Base-by-base conservation (phyloP, 2,888 invertebrate species). In the Monochamus alternatus region DNA sequence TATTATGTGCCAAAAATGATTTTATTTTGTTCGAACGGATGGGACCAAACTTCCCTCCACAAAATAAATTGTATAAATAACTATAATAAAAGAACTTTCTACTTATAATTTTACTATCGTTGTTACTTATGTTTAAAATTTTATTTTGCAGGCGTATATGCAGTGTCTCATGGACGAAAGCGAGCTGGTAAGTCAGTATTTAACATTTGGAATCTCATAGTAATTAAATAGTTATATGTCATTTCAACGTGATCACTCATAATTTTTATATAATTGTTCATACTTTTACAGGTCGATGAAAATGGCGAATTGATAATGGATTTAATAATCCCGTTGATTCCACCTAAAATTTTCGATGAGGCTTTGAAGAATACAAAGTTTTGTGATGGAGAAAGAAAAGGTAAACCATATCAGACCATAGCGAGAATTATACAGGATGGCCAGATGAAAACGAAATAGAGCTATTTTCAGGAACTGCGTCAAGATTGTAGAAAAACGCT, bases 61-160 rank as follows among this genome's bases (percentile, higher is more conserved):
- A 31, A 9, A 58, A 8, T 10, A 12, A 12, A 22, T 22, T 22
- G 22, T n/a, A n/a, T n/a, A n/a, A n/a, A n/a, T n/a, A n/a, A n/a
- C n/a, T n/a, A n/a, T n/a, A n/a, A n/a, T n/a, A n/a, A n/a, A n/a
- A n/a, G n/a, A n/a, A n/a, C n/a, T n/a, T n/a, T n/a, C 38, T 4
- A 38, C 3, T 4, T 38, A 38, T 5, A 38, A 5, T 38, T 38
- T 38, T 38, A 3, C 5, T 38, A 38, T 4, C 5, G 38, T 38
- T 4, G 38, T n/a, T n/a, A n/a, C 38, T 3, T 3, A 38, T 5
- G 38, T 38, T 38, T 5, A 38, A 38, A 38, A 14, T 2, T 58
- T n/a, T 32, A 52, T 60, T 70, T 81, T 82, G 38, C 58, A 82
- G 82, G 78, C 78, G 59, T 82, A 81, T 59, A 66, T 78, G 58